A percentile compares a stretch with the other conserved stretches of the same genome.
Conservation (phyloP, 2,888 invertebrate genomes). For the Torymus texanus region DNA sequence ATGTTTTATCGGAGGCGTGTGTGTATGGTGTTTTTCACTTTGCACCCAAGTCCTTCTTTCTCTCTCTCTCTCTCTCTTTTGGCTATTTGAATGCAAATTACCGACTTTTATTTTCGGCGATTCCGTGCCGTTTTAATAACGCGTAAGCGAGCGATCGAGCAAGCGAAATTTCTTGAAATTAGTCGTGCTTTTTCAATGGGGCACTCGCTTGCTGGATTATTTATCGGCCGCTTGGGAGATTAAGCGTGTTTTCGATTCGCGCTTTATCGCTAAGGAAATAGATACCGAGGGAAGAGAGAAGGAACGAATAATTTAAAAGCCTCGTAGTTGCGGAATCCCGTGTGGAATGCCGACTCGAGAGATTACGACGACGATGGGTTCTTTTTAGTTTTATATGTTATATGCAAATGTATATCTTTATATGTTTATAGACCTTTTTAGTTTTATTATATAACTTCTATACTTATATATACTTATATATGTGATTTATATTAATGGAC, state of each 20-base stretch:
- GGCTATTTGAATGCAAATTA: constrained; percentile 54
- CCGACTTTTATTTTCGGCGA: constrained; percentile 34
- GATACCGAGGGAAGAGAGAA: background rate
- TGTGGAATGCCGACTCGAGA: background rate
- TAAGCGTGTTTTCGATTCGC: constrained; percentile 27
- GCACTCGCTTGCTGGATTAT: constrained; percentile 8
- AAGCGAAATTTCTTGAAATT: constrained; percentile 40
- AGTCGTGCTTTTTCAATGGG: constrained; percentile 29
- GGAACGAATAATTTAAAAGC: background rate
- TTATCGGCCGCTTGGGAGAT: constrained; percentile 29
- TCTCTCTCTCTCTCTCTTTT: no score
- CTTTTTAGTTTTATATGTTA: no score
- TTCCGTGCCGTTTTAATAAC: background rate
- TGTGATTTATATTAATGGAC: no score
- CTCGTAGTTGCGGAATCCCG: constrained; percentile 12
- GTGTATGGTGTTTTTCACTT: constrained; percentile 34
- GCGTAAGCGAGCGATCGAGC: background rate
- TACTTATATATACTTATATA: no score
- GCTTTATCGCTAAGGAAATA: constrained; percentile 16
- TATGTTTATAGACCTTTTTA: no score
- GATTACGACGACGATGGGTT: background rate
- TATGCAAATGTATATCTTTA: no score
- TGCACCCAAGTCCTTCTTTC: constrained; percentile 11
- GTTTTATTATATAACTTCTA: no score
- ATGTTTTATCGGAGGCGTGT: constrained; percentile 51